These are phyloP conservation scores for Tarsius wallacei DNA, from an alignment of 2,797 vertebrate species.

Conservation along the genomic window DNA sequence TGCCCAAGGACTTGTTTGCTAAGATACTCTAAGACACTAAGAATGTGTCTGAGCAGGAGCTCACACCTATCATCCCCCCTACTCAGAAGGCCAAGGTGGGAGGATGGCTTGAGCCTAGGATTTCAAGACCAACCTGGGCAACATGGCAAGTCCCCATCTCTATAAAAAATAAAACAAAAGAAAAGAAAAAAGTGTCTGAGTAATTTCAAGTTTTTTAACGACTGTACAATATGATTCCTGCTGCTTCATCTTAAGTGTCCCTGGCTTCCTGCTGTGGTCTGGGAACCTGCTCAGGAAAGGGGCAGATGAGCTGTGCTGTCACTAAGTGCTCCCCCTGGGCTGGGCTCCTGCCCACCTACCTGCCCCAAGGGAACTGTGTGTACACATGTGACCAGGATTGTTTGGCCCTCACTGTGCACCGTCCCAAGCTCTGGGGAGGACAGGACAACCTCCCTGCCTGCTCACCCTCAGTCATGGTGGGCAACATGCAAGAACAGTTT, in stretches of 20 bases:
- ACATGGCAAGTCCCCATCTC: no score
- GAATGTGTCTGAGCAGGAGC: no score
- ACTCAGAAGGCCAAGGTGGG: no score
- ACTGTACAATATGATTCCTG: neutral
- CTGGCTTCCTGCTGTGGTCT: neutral
- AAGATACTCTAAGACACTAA: no score
- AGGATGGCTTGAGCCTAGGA: no score
- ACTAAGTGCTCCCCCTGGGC: neutral
- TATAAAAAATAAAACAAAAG: no score
- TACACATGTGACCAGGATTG: accelerated
- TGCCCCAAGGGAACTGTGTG: accelerated
- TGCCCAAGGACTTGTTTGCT: neutral
- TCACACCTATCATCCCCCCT: no score
- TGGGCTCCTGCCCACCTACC: neutral
- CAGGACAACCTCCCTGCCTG: neutral
- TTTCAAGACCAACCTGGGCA: no score
- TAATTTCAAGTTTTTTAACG: neutral
- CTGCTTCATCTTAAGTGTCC: neutral
- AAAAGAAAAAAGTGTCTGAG: neutral
- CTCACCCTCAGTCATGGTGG: no score
- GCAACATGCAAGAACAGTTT: neutral
- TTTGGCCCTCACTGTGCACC: accelerated
- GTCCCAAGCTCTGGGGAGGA: neutral
- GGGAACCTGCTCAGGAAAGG: neutral
- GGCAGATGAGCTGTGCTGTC: neutral